phyloP scores from a whole-genome alignment of 2,113 vertebrate species.

The Albula goreensis region DNA sequence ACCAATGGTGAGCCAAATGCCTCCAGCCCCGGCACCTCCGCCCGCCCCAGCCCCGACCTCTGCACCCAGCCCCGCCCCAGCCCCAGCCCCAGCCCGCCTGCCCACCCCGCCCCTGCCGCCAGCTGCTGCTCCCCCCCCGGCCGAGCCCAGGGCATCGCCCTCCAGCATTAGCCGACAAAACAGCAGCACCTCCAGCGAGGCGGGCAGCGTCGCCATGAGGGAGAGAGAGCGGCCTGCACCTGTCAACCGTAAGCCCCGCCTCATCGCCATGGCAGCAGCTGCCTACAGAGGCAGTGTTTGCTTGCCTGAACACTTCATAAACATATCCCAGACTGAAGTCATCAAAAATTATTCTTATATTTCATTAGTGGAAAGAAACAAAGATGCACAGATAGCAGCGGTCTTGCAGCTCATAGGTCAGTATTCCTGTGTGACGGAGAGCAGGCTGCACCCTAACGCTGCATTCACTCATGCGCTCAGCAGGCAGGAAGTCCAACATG shows the following conservation, averaged over 20 bases:
- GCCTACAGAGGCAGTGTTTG: too few relatives aligned
- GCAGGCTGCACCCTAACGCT: neutral
- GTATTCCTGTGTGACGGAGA: too few relatives aligned
- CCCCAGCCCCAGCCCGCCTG: constrained; percentile 63
- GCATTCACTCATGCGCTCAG: neutral
- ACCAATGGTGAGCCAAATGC: constrained; percentile 27
- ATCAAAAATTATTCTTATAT: too few relatives aligned
- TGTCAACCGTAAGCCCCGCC: constrained; percentile 59
- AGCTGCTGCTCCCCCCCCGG: constrained; percentile 46
- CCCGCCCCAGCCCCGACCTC: constrained; percentile 49
- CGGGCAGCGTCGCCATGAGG: constrained; percentile 61
- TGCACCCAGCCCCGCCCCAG: constrained; percentile 52
- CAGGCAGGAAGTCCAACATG: constrained; percentile 96
- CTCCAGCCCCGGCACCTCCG: constrained; percentile 38
- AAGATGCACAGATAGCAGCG: too few relatives aligned
- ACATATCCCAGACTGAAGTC: too few relatives aligned
- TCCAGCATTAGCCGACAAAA: constrained; percentile 68
- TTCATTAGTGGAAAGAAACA: too few relatives aligned
- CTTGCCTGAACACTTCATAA: too few relatives aligned
- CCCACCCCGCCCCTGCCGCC: constrained; percentile 61
- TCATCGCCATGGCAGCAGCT: neutral
- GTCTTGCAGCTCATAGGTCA: too few relatives aligned
- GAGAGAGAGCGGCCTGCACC: constrained; percentile 71
- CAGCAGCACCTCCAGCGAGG: constrained; percentile 79
- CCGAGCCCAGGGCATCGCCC: constrained; percentile 42